Base-by-base conservation (phyloP, 53 echinoderm and acorn worm genomes). In the Temnopleurus reevesii region DNA sequence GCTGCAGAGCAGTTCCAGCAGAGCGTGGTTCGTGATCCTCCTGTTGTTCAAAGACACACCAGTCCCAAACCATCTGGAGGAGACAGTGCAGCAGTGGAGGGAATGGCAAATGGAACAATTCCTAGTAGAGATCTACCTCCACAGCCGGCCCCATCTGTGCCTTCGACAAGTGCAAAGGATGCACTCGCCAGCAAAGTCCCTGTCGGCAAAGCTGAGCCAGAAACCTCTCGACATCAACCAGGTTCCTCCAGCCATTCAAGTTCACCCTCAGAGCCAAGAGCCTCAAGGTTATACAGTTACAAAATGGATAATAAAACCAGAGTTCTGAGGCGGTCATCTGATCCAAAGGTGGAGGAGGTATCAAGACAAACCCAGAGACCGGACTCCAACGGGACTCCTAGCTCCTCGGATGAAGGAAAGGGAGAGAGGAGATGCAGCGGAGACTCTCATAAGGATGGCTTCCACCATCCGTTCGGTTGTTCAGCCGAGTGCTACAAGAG, bases 391-490 rank as follows among this genome's bases (percentile, higher is more conserved):
- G 71, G 71, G 4, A 66, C 29, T 18, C 46, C 65, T 19, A 65
- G 46, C 49, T 46, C 46, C 21, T 34, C 49, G 4, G 86, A 59
- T 59, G 86, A 87, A 43, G 34, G 5, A 2, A 87, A 35, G n/a
- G 88, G 88, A 9, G 88, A 87, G 71, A 65, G 88, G 31, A 87
- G 88, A 47, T 87, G 88, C 53, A 87, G 88, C 51, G 88, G 65
- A 17, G 88, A 87, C 4, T 87, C 88, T 36, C 88, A 87, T 34
- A 87, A 66, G 88, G 66, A 87, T 33, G 88, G 88, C 8, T 87
- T 87, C 36, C 88, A 87, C 36, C 88, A 87, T 46, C 88, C 88
- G 4, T 87, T 87, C 51, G 88, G 88, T 54, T 87, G 88, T 66
- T 87, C 88, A 51, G 65, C 88, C 47, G 25, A 66, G 0, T 87